Evolutionary conservation across 1,140 invertebrate species (phyloP), one percentile per base, ranked within the genome.

Genomic region (Eciton burchellii): DNA sequence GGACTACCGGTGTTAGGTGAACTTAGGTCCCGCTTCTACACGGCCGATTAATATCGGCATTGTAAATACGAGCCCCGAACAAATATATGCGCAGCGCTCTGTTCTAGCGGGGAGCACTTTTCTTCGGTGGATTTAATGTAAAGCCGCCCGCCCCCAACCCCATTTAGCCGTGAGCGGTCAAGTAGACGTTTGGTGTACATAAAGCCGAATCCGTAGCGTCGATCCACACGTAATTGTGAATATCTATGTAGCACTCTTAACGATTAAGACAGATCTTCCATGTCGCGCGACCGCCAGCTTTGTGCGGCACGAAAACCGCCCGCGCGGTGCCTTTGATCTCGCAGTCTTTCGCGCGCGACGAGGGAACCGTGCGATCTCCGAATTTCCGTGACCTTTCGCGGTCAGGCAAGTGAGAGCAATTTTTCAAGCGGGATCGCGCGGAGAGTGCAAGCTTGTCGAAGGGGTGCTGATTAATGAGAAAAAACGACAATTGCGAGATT

Each of bases 81-180:
- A 90, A 90, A 91, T 92, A 89, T 93, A 91, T 93, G 91, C 92
- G 88, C 84, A 93, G 90, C 92, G 91, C 92, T 94, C 76, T 92
- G 90, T 93, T 90, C 89, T 91, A 85, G 71, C 49, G 62, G 83
- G 89, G 89, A 89, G 87, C 87, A 86, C 91, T 91, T 91, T 90
- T 90, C 87, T 88, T 91, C 84, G 63, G 56, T 54, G 84, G 59
- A 88, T 84, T 74, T 85, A 74, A 85, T 72, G 86, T 83, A 85
- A 88, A 85, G 83, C 59, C 62, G 60, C n/a, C 49, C 60, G 16
- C 21, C 1, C 41, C 9, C 62, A 35, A 35, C 6, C 12, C 76
- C 81, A 87, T 89, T 79, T 82, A 85, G 87, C 83, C 88, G 71
- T 72, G 54, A 76, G 81, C 72, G 86, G 74, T 85, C 88, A 84